Percentiles rank a stretch among this genome's conserved stretches.
phyloP scores from a whole-genome alignment of 2,888 invertebrate genomes.

The Timema podura region DNA sequence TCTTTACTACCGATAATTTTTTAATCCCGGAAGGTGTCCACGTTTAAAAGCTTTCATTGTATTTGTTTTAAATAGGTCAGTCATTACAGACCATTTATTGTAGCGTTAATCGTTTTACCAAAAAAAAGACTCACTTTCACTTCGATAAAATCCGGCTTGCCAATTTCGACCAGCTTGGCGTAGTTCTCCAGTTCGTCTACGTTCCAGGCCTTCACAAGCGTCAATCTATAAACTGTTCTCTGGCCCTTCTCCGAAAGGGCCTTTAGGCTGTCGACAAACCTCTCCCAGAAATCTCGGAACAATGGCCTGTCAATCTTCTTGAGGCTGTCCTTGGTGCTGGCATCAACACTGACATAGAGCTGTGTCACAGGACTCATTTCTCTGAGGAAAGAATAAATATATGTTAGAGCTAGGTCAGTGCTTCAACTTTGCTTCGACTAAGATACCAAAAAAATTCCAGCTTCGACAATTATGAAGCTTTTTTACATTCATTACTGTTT shows the following conservation, averaged over 20 bases:
- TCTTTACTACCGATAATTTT: too few relatives aligned
- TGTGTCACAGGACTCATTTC: constrained; percentile 51
- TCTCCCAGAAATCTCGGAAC: constrained; percentile 55
- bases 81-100: too few relatives aligned
- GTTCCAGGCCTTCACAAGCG: constrained; percentile 55
- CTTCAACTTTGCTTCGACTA: not conserved
- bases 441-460: too few relatives aligned
- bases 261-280: constrained; percentile 50
- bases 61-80: too few relatives aligned
- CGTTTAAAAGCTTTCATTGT: too few relatives aligned
- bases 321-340: constrained; percentile 52
- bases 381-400: constrained; percentile 28
- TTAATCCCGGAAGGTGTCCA: too few relatives aligned
- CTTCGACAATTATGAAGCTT: too few relatives aligned
- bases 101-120: too few relatives aligned
- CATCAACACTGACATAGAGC: constrained; percentile 56
- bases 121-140: constrained; percentile 51
- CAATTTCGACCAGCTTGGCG: constrained; percentile 49
- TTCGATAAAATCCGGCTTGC: constrained; percentile 56
- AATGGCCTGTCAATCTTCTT: constrained; percentile 56
- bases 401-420: not conserved
- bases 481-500: too few relatives aligned
- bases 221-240: constrained; percentile 55
- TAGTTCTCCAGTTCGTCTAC: constrained; percentile 53
- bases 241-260: constrained; percentile 52